phyloP scores from a whole-genome alignment of 2,797 vertebrate genomes.

The Pempheris klunzingeri region DNA sequence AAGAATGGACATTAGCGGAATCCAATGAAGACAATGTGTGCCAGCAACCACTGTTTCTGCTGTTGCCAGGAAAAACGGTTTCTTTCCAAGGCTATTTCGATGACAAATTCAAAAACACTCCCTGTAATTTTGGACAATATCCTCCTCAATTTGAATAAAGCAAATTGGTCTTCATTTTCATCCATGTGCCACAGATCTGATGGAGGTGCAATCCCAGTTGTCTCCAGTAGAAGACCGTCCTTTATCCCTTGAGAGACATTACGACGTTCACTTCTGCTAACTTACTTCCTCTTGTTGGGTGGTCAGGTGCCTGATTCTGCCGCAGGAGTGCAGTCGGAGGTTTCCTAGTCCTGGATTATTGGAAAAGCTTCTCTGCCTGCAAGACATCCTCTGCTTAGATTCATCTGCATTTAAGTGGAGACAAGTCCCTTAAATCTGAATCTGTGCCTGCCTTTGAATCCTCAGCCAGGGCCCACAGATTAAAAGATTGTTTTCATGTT shows the following conservation, averaged over 20 bases:
- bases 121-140: slow-evolving; percentile 67
- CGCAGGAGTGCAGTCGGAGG: slow-evolving; percentile 22
- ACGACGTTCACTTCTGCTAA: slow-evolving; percentile 32
- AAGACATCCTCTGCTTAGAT: slow-evolving; percentile 47
- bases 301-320: slow-evolving; percentile 52
- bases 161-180: slow-evolving; percentile 62
- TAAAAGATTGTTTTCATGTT: slow-evolving; percentile 22
- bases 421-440: slow-evolving; percentile 43
- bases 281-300: slow-evolving; percentile 5
- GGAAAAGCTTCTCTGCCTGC: slow-evolving; percentile 49
- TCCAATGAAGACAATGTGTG: slow-evolving; percentile 42
- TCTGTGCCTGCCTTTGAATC: slow-evolving; percentile 39
- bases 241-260: slow-evolving; percentile 2
- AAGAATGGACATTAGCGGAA: slow-evolving; percentile 53
- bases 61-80: slow-evolving; percentile 58
- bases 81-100: slow-evolving; percentile 63
- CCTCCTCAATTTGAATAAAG: slow-evolving; percentile 74
- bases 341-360: slow-evolving; percentile 34
- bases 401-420: slow-evolving; percentile 32
- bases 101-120: slow-evolving; percentile 65
- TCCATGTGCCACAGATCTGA: slow-evolving; percentile 41
- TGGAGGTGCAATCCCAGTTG: slow-evolving; percentile 31
- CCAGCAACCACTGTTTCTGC: slow-evolving; percentile 61
- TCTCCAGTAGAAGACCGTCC: slow-evolving; percentile 3
- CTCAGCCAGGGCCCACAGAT: slow-evolving; percentile 26